Evolutionary conservation across 1,140 invertebrate genomes (phyloP).

Genomic region (Rhopalosiphum maidis): DNA sequence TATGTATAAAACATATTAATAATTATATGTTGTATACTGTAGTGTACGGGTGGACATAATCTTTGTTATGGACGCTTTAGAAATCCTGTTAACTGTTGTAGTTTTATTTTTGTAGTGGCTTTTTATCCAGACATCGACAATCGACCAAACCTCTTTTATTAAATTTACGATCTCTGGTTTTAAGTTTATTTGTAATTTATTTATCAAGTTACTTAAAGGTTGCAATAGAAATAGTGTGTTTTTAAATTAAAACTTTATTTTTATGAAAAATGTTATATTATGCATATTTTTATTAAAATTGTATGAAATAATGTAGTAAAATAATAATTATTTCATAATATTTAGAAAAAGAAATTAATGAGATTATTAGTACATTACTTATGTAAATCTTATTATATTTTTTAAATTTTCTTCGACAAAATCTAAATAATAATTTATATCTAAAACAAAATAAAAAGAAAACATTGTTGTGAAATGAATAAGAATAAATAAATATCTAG

Average conservation of each 20-base stretch:
- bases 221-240: not conserved
- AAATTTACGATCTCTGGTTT: not conserved
- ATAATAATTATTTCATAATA: not conserved
- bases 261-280: not conserved
- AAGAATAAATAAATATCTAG: not conserved
- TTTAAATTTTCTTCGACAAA: not conserved
- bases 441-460: not conserved
- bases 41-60: not conserved
- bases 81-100: no score
- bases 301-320: not conserved
- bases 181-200: not conserved
- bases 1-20: not conserved
- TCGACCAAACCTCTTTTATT: not conserved
- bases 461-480: not conserved
- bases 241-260: not conserved
- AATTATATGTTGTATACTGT: not conserved
- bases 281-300: not conserved
- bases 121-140: not conserved
- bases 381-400: not conserved
- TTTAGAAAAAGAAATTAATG: not conserved
- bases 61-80: no score
- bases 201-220: not conserved
- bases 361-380: not conserved
- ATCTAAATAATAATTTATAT: not conserved
- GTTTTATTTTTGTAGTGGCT: no score